phyloP scores from a whole-genome alignment of 2,888 invertebrate species.

The Psylliodes chrysocephalus region DNA sequence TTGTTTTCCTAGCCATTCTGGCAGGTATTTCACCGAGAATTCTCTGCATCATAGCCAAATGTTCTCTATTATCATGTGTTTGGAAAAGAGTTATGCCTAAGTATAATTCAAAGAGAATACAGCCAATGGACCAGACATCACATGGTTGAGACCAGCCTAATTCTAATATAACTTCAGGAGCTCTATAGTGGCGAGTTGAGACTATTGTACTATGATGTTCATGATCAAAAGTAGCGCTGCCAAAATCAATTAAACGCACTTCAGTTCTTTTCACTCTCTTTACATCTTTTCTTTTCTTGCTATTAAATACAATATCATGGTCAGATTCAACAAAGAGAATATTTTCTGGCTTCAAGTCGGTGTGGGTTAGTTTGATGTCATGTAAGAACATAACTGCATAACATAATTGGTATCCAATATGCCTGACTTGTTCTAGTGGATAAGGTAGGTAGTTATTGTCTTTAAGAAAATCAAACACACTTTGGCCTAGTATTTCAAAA shows the following conservation, averaged over 20 bases:
- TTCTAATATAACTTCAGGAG: constrained; percentile 99
- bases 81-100: constrained; percentile 98
- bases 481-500: constrained; percentile 96
- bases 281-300: constrained; percentile 86
- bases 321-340: constrained; percentile 97
- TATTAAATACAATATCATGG: constrained; percentile 80
- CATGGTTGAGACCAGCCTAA: constrained; percentile 99
- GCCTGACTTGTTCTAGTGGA: constrained; percentile 96
- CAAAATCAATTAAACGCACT: constrained; percentile 98
- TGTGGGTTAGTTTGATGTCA: constrained; percentile 97
- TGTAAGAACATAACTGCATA: constrained; percentile 98
- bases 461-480: constrained; percentile 98
- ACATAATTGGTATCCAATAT: constrained; percentile 96
- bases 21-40: constrained; percentile 96
- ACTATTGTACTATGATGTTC: constrained; percentile 99
- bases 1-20: constrained; percentile 89
- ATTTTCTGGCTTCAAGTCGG: constrained; percentile 99
- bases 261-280: constrained; percentile 91
- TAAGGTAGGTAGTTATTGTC: constrained; percentile 99
- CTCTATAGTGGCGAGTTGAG: constrained; percentile 97
- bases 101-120: constrained; percentile 98
- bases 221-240: constrained; percentile 99
- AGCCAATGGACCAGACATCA: constrained; percentile 99
- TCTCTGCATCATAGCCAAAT: constrained; percentile 99
- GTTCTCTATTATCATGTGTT: constrained; percentile 99